phyloP scores from a whole-genome alignment of 2,888 invertebrate genomes.

The Pardosa pseudoannulata region DNA sequence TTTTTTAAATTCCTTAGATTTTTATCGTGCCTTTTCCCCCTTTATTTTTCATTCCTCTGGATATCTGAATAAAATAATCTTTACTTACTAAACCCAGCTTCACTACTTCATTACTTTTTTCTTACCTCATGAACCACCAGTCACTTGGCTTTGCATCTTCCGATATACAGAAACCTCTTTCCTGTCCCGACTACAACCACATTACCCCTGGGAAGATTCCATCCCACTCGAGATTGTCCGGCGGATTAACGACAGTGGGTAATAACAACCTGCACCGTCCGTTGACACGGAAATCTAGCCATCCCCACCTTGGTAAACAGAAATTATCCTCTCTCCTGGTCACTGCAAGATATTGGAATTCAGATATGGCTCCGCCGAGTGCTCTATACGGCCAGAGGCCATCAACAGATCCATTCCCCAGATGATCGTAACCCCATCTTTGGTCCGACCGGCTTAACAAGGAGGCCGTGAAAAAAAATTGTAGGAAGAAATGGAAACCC shows the following conservation, averaged over 20 bases:
- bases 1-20: too few species aligned
- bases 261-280: slow-evolving; percentile 31
- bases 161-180: not conserved
- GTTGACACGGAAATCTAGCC: slow-evolving; percentile 39
- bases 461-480: slow-evolving; percentile 5
- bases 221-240: slow-evolving; percentile 48
- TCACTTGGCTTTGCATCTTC: too few species aligned
- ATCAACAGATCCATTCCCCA: slow-evolving; percentile 61
- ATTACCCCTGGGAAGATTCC: slow-evolving; percentile 23
- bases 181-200: not conserved
- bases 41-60: too few species aligned
- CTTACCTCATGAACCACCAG: too few species aligned
- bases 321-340: slow-evolving; percentile 42
- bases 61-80: too few species aligned
- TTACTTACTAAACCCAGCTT: too few species aligned
- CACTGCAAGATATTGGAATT: slow-evolving; percentile 47
- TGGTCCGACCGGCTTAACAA: slow-evolving; percentile 23
- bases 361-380: slow-evolving; percentile 64
- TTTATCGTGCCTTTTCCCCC: too few species aligned
- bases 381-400: slow-evolving; percentile 40
- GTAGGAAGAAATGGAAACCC: slow-evolving; percentile 55
- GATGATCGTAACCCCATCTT: slow-evolving; percentile 63
- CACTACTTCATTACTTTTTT: too few species aligned
- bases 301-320: slow-evolving; percentile 51
- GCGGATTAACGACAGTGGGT: slow-evolving; percentile 39